Conservation (phyloP, 1,140 invertebrate genomes). For the Nasonia giraulti region DNA sequence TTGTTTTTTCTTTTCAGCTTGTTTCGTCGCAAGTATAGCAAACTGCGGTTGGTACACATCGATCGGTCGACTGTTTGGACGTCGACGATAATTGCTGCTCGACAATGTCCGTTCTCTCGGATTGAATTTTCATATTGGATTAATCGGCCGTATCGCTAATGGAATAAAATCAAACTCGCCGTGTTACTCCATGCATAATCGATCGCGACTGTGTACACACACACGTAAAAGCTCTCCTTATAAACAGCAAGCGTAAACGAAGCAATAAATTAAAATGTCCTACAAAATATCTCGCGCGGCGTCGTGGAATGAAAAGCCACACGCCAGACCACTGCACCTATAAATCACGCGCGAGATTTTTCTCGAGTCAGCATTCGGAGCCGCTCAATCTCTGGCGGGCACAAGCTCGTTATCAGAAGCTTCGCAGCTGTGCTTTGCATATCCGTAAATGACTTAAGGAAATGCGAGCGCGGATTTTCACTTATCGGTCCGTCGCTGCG, state of each 20-base stretch:
- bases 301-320: too few species aligned
- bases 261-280: too few species aligned
- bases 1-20: neutral
- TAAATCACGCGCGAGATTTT: too few species aligned
- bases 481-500: slow-evolving; percentile 23
- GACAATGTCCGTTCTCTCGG: neutral
- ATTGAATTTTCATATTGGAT: neutral
- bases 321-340: too few species aligned
- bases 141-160: neutral
- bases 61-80: neutral
- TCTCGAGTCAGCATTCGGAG: neutral
- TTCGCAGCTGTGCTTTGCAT: slow-evolving; percentile 28
- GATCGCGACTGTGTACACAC: neutral
- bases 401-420: slow-evolving; percentile 11
- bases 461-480: slow-evolving; percentile 35
- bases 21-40: neutral
- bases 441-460: slow-evolving; percentile 31
- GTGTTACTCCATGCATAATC: neutral
- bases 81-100: neutral
- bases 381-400: too few species aligned
- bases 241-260: too few species aligned
- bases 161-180: neutral
- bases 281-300: too few species aligned
- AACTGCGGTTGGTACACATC: neutral
- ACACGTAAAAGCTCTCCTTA: too few species aligned